Evolutionary conservation across 64 coral and sea anemone genomes (phyloP).

Genomic region (Dendronephthya gigantea): DNA sequence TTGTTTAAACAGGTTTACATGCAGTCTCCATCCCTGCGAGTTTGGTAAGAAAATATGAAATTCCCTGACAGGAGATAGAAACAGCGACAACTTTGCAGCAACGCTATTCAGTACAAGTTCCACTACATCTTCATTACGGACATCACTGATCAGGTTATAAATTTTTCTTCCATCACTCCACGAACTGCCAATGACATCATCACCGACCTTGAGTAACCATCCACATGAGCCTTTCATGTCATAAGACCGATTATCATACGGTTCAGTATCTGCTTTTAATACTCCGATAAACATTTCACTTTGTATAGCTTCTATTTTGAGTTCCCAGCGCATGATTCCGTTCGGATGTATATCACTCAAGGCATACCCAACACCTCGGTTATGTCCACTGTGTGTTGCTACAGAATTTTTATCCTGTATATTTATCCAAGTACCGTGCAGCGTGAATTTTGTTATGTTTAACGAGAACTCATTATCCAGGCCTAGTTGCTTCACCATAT

Average conservation of each 20-base stretch:
- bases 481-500: not conserved
- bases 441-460: not conserved
- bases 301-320: not conserved
- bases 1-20: not conserved
- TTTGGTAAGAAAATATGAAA: not conserved
- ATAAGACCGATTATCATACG: slow-evolving; percentile 1
- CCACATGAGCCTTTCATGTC: not conserved
- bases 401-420: not conserved
- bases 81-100: not conserved
- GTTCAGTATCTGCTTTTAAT: not conserved
- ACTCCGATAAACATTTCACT: not conserved
- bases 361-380: not conserved
- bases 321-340: not conserved
- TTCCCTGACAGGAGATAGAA: not conserved
- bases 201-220: not conserved
- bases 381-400: not conserved
- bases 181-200: not conserved
- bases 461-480: not conserved
- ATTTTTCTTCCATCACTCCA: not conserved
- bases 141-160: not conserved
- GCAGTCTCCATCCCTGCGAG: not conserved
- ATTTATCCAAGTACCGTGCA: not conserved
- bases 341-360: not conserved
- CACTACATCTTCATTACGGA: not conserved
- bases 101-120: not conserved